These are phyloP conservation scores for Chionis minor DNA, from an alignment of 2,113 vertebrate species.

Conservation along the genomic window DNA sequence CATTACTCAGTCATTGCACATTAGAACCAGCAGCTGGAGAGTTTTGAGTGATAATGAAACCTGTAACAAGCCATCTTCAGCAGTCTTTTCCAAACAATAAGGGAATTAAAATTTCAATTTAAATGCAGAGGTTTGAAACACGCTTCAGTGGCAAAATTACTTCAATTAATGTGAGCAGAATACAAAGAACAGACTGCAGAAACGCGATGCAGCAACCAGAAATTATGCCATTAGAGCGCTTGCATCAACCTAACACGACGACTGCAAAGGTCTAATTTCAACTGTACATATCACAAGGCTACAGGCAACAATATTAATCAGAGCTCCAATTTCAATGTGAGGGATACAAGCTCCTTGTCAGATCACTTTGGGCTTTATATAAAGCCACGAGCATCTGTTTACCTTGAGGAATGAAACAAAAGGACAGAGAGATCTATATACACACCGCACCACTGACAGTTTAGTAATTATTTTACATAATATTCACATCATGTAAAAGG, in stretches of 20 bases:
- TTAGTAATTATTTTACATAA: constrained; percentile 60
- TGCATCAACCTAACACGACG: constrained; percentile 47
- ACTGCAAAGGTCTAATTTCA: constrained; percentile 65
- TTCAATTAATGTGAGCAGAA: constrained; percentile 87
- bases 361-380: constrained; percentile 25
- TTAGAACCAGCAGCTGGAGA: constrained; percentile 84
- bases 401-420: constrained; percentile 60
- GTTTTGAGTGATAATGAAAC: constrained; percentile 86
- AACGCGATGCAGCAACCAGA: constrained; percentile 73
- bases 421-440: constrained; percentile 56
- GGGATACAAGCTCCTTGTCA: constrained; percentile 10
- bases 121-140: constrained; percentile 86
- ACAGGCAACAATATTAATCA: constrained; percentile 71
- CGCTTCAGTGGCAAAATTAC: constrained; percentile 85
- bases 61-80: constrained; percentile 84
- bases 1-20: constrained; percentile 81
- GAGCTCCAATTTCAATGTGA: constrained; percentile 35
- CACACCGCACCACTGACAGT: constrained; percentile 28
- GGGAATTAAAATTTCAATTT: constrained; percentile 91
- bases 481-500: constrained; percentile 9
- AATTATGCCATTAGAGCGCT: constrained; percentile 71
- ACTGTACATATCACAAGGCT: constrained; percentile 54
- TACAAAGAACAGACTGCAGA: constrained; percentile 79
- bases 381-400: constrained; percentile 65
- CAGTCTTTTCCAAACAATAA: constrained; percentile 82